phyloP scores from a whole-genome alignment of 2,113 vertebrate species.

The Spilogale gracilis region DNA sequence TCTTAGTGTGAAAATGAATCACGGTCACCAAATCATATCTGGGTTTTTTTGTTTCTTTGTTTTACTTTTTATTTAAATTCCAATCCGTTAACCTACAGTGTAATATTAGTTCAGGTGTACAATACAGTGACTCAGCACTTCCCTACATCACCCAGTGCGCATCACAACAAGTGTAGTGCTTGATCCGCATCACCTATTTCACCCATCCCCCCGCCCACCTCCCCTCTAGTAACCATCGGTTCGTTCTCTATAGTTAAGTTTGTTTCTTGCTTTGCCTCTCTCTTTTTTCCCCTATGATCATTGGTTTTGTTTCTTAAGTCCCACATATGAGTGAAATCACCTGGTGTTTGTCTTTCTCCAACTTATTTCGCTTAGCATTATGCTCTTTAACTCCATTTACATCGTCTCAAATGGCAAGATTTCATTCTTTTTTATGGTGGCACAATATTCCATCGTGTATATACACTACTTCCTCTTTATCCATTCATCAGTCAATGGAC shows the following conservation, averaged over 20 bases:
- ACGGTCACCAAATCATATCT: not conserved
- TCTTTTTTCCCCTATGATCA: not conserved
- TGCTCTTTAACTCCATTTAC: not conserved
- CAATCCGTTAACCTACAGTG: not conserved
- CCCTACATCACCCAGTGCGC: not conserved
- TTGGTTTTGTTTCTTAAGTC: not conserved
- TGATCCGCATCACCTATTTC: not conserved
- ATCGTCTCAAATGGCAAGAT: not conserved
- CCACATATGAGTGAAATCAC: not conserved
- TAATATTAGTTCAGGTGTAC: not conserved
- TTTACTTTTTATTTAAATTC: not conserved
- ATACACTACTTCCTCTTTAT: not conserved
- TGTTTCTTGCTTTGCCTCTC: not conserved
- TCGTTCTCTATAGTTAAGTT: not conserved
- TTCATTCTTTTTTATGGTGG: not conserved
- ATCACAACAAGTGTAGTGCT: not conserved
- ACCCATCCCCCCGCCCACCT: not conserved
- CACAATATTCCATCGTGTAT: not conserved
- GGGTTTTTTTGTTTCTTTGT: not conserved
- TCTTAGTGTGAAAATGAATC: not conserved
- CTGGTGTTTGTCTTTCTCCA: not conserved
- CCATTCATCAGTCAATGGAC: not conserved
- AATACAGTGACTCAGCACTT: not conserved
- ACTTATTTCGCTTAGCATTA: not conserved
- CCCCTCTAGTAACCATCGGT: not conserved